Evolutionary conservation across 2,888 invertebrate genomes (phyloP).

Genomic region (Hedya salicella): DNA sequence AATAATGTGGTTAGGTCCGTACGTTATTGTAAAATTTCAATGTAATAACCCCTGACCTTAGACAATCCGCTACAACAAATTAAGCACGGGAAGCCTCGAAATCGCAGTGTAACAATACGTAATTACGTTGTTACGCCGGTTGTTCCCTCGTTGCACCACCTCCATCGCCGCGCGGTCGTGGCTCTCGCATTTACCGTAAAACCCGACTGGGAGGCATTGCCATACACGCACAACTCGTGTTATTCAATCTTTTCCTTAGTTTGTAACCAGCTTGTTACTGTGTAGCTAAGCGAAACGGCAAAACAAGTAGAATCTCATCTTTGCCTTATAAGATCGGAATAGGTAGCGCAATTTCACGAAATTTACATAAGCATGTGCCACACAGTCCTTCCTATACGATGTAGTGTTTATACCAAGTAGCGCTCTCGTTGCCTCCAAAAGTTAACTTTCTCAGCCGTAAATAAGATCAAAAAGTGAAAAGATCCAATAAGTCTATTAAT

Average conservation of each 20-base stretch:
- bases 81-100: slow-evolving; percentile 8
- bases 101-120: slow-evolving; percentile 18
- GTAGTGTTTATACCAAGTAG: no score
- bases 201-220: neutral
- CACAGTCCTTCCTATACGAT: no score
- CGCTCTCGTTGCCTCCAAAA: no score
- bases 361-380: no score
- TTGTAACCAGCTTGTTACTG: neutral
- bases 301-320: neutral
- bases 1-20: no score
- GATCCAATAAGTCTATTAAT: no score
- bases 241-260: slow-evolving; percentile 11
- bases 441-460: no score
- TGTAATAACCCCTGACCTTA: slow-evolving; percentile 30
- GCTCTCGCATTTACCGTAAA: slow-evolving; percentile 7
- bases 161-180: neutral
- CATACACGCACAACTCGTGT: slow-evolving; percentile 1
- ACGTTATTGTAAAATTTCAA: neutral
- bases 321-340: neutral
- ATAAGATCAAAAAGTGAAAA: no score
- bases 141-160: slow-evolving; percentile 18
- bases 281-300: neutral
- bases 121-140: slow-evolving; percentile 19
- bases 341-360: no score
- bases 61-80: slow-evolving; percentile 5